Conservation (phyloP, 2,888 invertebrate species). For the Globia sparganii region DNA sequence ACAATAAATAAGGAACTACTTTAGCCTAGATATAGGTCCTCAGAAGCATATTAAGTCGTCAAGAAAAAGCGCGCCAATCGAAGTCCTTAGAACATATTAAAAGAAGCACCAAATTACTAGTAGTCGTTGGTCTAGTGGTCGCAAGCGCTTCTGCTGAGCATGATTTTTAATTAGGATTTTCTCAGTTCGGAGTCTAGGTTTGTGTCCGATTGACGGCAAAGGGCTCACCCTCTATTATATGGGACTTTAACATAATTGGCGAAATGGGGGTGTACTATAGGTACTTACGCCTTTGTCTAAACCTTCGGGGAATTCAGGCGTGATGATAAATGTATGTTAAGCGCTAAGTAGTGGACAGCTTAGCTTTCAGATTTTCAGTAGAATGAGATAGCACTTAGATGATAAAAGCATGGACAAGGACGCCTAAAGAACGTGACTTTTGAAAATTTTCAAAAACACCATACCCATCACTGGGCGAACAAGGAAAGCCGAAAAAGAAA, state of each 20-base stretch:
- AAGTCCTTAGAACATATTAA: neutral
- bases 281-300: neutral
- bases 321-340: neutral
- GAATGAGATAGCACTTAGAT: constrained; percentile 9
- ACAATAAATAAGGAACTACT: too few species aligned
- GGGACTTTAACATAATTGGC: neutral
- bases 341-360: neutral
- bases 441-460: constrained; percentile 23
- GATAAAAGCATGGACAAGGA: neutral
- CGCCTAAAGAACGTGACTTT: neutral
- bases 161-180: neutral
- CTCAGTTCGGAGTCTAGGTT: neutral
- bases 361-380: neutral
- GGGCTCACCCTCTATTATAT: neutral
- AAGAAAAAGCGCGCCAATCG: too few species aligned
- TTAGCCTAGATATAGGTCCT: too few species aligned
- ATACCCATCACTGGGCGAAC: constrained; percentile 47
- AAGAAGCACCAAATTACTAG: neutral
- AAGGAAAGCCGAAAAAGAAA: constrained; percentile 36
- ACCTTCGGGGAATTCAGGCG: neutral
- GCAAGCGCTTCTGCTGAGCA: neutral
- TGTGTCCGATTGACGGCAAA: neutral
- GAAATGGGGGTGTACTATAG: neutral
- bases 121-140: neutral
- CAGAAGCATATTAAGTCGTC: neutral